Percentiles rank a stretch among this genome's conserved stretches.
phyloP scores from a whole-genome alignment of 1,140 invertebrate genomes.

The Pogonus chalceus region DNA sequence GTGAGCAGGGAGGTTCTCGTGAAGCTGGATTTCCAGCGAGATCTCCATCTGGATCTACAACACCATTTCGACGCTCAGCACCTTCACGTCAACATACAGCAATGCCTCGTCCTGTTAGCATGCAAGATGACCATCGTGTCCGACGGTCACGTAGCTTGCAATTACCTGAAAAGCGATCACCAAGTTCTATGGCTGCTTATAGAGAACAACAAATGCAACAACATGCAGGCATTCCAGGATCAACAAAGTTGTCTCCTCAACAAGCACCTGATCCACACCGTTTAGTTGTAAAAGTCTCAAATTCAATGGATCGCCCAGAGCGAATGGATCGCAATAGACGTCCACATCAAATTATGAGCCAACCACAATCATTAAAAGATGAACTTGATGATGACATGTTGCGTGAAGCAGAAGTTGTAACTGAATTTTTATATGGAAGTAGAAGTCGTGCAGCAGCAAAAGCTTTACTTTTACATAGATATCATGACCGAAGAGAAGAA shows the following conservation, averaged over 20 bases:
- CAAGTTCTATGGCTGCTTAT: slow-evolving; percentile 16
- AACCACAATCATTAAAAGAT: slow-evolving; percentile 37
- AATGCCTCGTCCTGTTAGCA: slow-evolving; percentile 15
- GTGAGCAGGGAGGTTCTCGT: slow-evolving; percentile 24
- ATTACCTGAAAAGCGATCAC: slow-evolving; percentile 42
- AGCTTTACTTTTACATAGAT: slow-evolving; percentile 37
- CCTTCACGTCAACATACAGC: slow-evolving; percentile 29
- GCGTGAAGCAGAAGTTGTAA: slow-evolving; percentile 43
- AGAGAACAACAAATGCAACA: no score
- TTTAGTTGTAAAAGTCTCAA: slow-evolving; percentile 34
- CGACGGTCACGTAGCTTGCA: slow-evolving; percentile 45
- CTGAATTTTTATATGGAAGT: slow-evolving; percentile 46
- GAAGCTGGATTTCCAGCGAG: slow-evolving; percentile 29
- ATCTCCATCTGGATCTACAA: slow-evolving; percentile 31
- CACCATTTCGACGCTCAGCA: slow-evolving; percentile 30
- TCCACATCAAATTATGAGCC: slow-evolving; percentile 20
- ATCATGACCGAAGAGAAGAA: slow-evolving; percentile 34
- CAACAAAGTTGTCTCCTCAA: slow-evolving; percentile 22
- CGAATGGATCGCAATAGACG: no score
- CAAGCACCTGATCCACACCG: slow-evolving; percentile 33
- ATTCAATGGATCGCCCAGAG: slow-evolving; percentile 21
- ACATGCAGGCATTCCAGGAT: no score
- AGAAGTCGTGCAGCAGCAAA: slow-evolving; percentile 40
- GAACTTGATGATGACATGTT: slow-evolving; percentile 38
- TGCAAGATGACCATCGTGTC: slow-evolving; percentile 36